Evolutionary conservation across 1,140 invertebrate genomes (phyloP), one percentile per base, ranked within the genome.

Genomic region (Cydia splendana): DNA sequence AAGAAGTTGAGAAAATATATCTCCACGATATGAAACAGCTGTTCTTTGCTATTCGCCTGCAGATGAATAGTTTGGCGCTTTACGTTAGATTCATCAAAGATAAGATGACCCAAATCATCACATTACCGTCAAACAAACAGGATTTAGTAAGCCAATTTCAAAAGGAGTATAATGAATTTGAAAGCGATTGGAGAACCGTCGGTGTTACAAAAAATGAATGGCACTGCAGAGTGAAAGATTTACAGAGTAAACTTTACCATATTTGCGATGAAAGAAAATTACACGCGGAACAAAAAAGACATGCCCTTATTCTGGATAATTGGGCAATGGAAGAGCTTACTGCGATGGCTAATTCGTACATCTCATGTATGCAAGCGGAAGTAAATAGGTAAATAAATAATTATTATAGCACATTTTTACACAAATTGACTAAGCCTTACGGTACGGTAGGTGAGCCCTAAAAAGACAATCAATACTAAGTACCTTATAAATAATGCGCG

Each of bases 321-420:
- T 95, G 95, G 95, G 79, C 91, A 0, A 80, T 92, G 34, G 86
- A 86, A 65, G 94, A 95, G 80, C 79, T 94, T 0, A 87, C 90
- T n/a, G 83, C 92, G 42, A 86, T 95, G 51, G 84, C 86, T 2
- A 95, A 95, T 80, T 90, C 94, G 34, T 95, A 93, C 76, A 87
- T 94, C 20, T 93, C 88, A 15, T 91, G 93, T 34, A 85, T 95
- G 82, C 95, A 95, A 80, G 81, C 92, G 7, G 95, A 95, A 87
- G 73, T 95, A 20, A 94, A 95, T 80, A 89, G 95, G 85, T 94
- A 24, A 24, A 24, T 24, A 24, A 24, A 24, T 24, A 24, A 24
- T 24, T 24, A 24, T 24, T 24, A 24, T 24, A 24, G 24, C 1
- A n/a, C n/a, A n/a, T 24, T 24, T 24, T 24, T 24, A 24, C 24